These are phyloP conservation scores for Anableps anableps DNA, from an alignment of 2,797 vertebrate genomes.

Conservation along the genomic window DNA sequence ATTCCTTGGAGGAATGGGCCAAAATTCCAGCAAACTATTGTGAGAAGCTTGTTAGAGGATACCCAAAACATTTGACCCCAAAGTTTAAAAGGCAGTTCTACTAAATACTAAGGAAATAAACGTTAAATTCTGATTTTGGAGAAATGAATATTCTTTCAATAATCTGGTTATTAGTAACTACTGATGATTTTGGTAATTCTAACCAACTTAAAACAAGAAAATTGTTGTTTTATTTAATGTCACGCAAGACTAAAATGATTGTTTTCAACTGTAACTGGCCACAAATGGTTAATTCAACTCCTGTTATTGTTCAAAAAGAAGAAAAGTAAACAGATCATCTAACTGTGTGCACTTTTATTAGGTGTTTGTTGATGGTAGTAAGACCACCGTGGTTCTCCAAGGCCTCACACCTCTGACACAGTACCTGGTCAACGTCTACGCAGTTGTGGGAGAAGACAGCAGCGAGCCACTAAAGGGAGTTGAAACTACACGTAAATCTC, in stretches of 20 bases:
- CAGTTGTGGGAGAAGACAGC: constrained; percentile 91
- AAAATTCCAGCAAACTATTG: no score
- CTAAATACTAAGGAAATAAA: not conserved
- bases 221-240: not conserved
- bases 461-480: constrained; percentile 91
- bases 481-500: constrained; percentile 92
- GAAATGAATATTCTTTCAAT: not conserved
- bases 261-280: not conserved
- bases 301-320: not conserved
- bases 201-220: not conserved
- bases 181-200: not conserved
- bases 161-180: not conserved
- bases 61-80: no score
- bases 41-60: no score
- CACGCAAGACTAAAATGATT: not conserved
- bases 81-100: not conserved
- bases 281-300: not conserved
- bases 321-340: not conserved
- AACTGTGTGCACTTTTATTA: constrained; percentile 58
- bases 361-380: constrained; percentile 90
- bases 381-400: constrained; percentile 88
- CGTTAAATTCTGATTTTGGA: not conserved
- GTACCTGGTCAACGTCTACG: constrained; percentile 91
- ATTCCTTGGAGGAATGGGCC: no score
- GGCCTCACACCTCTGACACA: constrained; percentile 89